Evolutionary conservation across 2,797 vertebrate genomes (phyloP), one percentile per base, ranked within the genome.

Genomic region (Malacoctenus gilli): DNA sequence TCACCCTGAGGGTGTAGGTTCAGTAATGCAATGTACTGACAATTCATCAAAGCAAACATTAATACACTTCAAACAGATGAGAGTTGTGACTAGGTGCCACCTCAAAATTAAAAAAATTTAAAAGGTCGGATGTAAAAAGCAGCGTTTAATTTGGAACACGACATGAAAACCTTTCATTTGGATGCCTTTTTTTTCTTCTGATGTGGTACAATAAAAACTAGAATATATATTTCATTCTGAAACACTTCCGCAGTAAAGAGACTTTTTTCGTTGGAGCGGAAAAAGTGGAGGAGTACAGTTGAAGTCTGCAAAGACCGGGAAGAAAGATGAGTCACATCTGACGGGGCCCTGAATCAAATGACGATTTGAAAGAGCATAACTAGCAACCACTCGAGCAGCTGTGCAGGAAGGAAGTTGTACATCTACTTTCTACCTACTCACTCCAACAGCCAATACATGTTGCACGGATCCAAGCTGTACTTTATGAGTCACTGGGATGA

Each of bases 281-380:
- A 42, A 18, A 51, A 55, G 32, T 37, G 39, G 35, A 65, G 41
- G 21, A 52, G 56, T 28, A 20, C 14, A 28, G 30, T 34, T 41
- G 41, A 8, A 42, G 10, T 34, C 34, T 68, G 36, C 13, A 49
- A 54, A 39, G 22, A 35, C 20, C n/a, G n/a, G n/a, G n/a, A 22
- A 43, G 42, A 31, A 47, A 43, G 51, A 73, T 77, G 62, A 80
- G 56, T 79, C 75, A 72, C 8, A 32, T 21, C 59, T 54, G 58
- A 68, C 25, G 49, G 38, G 51, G 49, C 47, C 2, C 38, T 34
- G 23, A 56, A 8, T 43, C 11, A 22, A 49, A 56, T 14, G 1
- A 31, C 19, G 35, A 40, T 68, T 15, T 62, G 35, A 58, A 74
- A 59, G 15, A 36, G 25, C 41, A 61, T 68, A 48, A 38, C 38